phyloP scores from a whole-genome alignment of 2,888 invertebrate genomes.

The Ophion ventricosus region DNA sequence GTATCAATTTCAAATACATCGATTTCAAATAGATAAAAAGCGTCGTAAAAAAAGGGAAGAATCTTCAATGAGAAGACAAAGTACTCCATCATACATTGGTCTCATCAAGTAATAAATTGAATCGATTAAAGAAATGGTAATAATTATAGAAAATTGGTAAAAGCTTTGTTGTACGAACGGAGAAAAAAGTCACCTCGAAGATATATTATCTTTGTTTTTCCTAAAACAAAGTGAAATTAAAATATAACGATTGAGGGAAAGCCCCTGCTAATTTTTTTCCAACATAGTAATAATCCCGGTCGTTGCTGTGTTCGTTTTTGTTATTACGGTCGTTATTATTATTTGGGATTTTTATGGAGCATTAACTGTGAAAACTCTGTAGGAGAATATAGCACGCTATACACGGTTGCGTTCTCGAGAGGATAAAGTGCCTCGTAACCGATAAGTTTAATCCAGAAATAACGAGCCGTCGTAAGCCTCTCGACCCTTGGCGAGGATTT shows the following conservation, averaged over 20 bases:
- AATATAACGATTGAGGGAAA: background rate
- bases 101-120: background rate
- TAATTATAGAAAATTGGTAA: background rate
- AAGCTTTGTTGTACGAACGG: background rate
- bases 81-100: no score
- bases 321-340: constrained; percentile 14
- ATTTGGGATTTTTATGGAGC: constrained; percentile 35
- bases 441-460: constrained; percentile 72
- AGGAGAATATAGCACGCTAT: constrained; percentile 27
- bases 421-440: constrained; percentile 65
- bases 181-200: no score
- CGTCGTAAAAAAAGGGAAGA: background rate
- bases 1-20: constrained; percentile 12
- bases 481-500: constrained; percentile 68
- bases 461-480: constrained; percentile 69
- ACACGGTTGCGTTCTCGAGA: constrained; percentile 54
- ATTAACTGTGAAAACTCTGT: constrained; percentile 28
- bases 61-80: background rate
- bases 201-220: background rate
- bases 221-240: background rate
- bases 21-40: background rate
- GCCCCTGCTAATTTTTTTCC: background rate
- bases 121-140: background rate
- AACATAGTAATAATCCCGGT: background rate
- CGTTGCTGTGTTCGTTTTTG: background rate